phyloP scores from a whole-genome alignment of 2,113 vertebrate genomes.

The Macroglossus sobrinus region DNA sequence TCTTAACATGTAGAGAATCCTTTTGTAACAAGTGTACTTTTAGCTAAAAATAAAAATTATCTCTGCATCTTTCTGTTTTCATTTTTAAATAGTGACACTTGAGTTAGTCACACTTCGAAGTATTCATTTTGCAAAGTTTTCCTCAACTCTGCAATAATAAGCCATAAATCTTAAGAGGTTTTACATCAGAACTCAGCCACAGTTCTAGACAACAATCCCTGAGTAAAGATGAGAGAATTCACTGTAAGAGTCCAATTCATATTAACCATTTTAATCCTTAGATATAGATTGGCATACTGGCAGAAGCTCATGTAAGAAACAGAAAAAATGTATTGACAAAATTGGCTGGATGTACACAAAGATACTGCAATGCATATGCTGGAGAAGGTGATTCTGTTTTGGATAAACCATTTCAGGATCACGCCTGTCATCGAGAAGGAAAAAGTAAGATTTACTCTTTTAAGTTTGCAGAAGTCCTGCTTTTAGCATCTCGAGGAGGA shows the following conservation, averaged over 20 bases:
- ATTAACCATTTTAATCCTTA: neutral
- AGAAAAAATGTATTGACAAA: neutral
- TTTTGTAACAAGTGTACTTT: neutral
- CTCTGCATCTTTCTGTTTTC: neutral
- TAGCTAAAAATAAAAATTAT: slow-evolving; percentile 1
- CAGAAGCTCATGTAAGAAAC: neutral
- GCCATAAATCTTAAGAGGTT: slow-evolving; percentile 1
- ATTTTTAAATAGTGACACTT: neutral
- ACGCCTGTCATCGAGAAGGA: neutral
- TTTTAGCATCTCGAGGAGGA: neutral
- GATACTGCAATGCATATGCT: neutral
- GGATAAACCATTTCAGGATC: neutral
- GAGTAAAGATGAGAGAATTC: neutral
- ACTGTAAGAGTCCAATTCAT: neutral
- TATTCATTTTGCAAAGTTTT: slow-evolving; percentile 19
- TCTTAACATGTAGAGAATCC: neutral
- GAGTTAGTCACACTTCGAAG: neutral
- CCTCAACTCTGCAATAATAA: neutral
- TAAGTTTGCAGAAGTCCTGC: neutral
- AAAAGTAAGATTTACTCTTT: neutral
- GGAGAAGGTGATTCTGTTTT: neutral
- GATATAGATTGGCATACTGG: neutral
- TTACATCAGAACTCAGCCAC: neutral
- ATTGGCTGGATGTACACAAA: neutral
- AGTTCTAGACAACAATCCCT: neutral